Percentiles rank a stretch among this genome's conserved stretches.
Conservation (phyloP, 2,888 invertebrate species). For the Noctuana brunneofusca region DNA sequence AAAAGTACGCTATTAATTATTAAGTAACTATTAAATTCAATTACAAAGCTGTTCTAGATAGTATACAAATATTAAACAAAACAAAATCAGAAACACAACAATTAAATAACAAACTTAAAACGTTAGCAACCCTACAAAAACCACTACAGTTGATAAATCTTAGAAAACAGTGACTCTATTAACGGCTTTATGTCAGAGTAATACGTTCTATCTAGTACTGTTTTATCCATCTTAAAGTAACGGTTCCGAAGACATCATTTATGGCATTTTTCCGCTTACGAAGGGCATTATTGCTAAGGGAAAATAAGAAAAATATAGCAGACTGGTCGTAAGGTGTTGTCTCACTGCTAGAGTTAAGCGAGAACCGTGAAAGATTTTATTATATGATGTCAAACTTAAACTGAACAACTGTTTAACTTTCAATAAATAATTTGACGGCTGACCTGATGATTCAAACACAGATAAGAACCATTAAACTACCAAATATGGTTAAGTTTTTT, state of each 20-base stretch:
- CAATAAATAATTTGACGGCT: too few relatives aligned
- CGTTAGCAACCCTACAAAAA: constrained; percentile 4
- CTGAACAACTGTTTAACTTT: too few relatives aligned
- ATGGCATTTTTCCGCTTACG: constrained; percentile 27
- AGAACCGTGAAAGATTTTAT: not conserved
- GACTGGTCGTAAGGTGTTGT: not conserved
- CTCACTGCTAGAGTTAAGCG: not conserved
- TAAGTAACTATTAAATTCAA: too few relatives aligned
- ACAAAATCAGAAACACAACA: not conserved
- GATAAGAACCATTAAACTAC: too few relatives aligned
- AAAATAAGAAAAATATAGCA: constrained; percentile 15
- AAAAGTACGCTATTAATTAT: too few relatives aligned
- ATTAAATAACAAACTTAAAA: not conserved
- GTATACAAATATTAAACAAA: not conserved
- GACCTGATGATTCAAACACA: too few relatives aligned
- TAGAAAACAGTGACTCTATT: not conserved
- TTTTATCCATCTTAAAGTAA: constrained; percentile 9
- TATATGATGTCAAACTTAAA: too few relatives aligned
- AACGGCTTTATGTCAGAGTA: not conserved
- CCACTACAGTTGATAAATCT: constrained; percentile 15
- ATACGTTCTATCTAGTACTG: constrained; percentile 5
- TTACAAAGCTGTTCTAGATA: too few relatives aligned
- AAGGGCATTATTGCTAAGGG: constrained; percentile 22
- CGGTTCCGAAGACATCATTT: constrained; percentile 11
- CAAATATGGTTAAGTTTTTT: too few relatives aligned